phyloP scores from a whole-genome alignment of 2,888 invertebrate species.

The Andrena trimmerana region DNA sequence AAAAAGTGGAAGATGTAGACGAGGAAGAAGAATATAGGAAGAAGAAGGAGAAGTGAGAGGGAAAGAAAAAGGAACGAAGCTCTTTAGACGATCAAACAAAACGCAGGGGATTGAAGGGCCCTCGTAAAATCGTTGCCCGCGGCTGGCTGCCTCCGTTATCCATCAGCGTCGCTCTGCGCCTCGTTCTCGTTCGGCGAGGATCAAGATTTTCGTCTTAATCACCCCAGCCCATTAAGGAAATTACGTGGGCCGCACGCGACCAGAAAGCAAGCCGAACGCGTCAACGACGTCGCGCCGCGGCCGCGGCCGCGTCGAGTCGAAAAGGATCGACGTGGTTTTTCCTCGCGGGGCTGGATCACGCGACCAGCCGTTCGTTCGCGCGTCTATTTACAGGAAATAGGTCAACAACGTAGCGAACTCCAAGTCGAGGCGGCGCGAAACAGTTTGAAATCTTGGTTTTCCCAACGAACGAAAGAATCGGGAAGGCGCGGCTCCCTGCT shows the following conservation, averaged over 20 bases:
- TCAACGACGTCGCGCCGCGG: not conserved
- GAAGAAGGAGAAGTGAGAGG: not conserved
- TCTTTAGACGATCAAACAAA: slow-evolving; percentile 65
- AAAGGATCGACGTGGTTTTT: not conserved
- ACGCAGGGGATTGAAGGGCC: slow-evolving; percentile 59
- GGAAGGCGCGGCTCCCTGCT: not conserved
- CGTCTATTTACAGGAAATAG: slow-evolving; percentile 61
- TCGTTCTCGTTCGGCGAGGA: slow-evolving; percentile 26
- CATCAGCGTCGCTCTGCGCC: slow-evolving; percentile 57
- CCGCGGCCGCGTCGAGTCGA: not conserved
- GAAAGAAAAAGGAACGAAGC: slow-evolving; percentile 17
- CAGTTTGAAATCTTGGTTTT: not conserved
- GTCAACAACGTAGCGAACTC: slow-evolving; percentile 43
- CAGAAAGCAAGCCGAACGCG: slow-evolving; percentile 11
- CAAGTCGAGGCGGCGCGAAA: not conserved
- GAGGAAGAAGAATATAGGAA: not conserved
- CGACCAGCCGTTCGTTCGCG: slow-evolving; percentile 36
- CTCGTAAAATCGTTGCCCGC: slow-evolving; percentile 69
- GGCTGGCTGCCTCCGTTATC: slow-evolving; percentile 63
- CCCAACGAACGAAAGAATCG: not conserved
- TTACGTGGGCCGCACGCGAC: slow-evolving; percentile 45
- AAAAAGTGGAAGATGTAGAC: slow-evolving; percentile 8
- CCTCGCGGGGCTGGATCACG: slow-evolving; percentile 8
- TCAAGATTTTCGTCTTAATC: slow-evolving; percentile 64
- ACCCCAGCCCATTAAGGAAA: slow-evolving; percentile 52